Conservation (phyloP, 1,140 invertebrate species). For the Muscidifurax raptorellus region DNA sequence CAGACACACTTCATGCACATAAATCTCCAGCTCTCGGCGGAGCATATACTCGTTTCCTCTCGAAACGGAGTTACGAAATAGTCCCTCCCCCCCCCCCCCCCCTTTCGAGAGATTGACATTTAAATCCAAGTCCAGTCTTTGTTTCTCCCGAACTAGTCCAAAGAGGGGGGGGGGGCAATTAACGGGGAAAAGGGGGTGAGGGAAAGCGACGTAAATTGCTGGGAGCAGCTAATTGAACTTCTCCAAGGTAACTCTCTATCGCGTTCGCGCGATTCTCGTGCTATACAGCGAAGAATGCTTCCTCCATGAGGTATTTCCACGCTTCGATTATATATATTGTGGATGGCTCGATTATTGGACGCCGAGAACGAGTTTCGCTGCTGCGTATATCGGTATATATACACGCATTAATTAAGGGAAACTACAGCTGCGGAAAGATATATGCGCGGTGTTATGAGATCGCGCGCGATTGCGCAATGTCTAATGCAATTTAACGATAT, state of each 20-base stretch:
- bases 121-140: constrained; percentile 23
- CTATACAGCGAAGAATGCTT: background rate
- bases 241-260: background rate
- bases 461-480: background rate
- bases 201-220: constrained; percentile 16
- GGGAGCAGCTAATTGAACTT: constrained; percentile 23
- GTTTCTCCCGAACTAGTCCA: background rate
- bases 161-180: background rate
- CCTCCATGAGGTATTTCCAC: background rate
- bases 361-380: background rate
- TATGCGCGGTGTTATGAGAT: background rate
- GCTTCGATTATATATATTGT: background rate
- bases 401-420: constrained; percentile 1
- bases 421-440: background rate
- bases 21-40: background rate
- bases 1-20: background rate
- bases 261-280: background rate
- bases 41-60: background rate
- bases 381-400: background rate
- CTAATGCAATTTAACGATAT: background rate
- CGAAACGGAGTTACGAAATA: background rate
- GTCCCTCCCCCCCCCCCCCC: too few species aligned
- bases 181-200: background rate
- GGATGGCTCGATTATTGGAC: background rate
- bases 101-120: constrained; percentile 12